Conservation (phyloP, 2,797 vertebrate genomes). For the Emydoidea blandingii region DNA sequence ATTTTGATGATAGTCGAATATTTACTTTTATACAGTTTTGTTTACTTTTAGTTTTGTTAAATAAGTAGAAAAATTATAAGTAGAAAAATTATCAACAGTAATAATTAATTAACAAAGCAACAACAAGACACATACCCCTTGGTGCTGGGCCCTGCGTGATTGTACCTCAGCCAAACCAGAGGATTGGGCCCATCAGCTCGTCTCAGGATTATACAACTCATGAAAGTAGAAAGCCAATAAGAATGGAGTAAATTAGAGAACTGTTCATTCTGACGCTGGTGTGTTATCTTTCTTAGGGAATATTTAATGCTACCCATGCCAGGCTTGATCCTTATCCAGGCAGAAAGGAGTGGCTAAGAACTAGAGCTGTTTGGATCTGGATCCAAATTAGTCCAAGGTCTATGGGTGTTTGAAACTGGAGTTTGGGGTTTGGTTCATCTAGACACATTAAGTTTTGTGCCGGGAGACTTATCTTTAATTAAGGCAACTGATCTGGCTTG, state of each 20-base stretch:
- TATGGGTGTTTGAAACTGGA: background rate
- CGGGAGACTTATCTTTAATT: background rate
- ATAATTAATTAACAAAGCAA: background rate
- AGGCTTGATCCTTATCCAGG: background rate
- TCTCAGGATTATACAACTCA: background rate
- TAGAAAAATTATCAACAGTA: background rate
- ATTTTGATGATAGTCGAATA: background rate
- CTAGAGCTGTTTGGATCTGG: background rate
- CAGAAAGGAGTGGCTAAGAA: background rate
- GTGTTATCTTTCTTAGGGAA: background rate
- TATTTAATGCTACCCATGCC: background rate
- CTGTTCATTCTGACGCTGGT: background rate
- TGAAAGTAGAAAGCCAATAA: slow-evolving; percentile 30
- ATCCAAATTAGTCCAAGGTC: background rate
- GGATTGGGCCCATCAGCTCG: background rate
- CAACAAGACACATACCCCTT: accelerated
- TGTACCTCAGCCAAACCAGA: background rate
- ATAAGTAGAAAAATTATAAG: background rate
- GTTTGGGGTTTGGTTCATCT: background rate
- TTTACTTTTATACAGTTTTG: slow-evolving; percentile 10
- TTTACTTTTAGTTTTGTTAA: background rate
- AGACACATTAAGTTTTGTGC: background rate
- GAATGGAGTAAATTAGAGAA: slow-evolving; percentile 1
- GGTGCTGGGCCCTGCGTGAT: background rate
- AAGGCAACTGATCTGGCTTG: background rate